Conservation (phyloP, 2,113 vertebrate species). For the Daubentonia madagascariensis region DNA sequence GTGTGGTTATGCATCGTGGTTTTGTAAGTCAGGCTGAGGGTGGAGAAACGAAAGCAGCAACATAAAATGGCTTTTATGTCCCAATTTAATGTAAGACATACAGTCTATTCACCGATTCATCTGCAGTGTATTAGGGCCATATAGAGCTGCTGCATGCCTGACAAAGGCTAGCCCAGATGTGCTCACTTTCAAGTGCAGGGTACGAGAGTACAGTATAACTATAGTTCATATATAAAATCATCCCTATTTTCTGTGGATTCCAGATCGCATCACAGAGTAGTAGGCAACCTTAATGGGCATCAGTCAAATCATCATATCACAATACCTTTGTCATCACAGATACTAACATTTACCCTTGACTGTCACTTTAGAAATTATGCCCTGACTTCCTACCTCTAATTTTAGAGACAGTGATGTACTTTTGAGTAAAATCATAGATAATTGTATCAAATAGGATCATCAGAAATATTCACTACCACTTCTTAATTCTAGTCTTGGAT, state of each 20-base stretch:
- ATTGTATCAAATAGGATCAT: background rate
- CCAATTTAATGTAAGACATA: slow-evolving; percentile 48
- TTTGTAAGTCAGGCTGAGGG: slow-evolving; percentile 80
- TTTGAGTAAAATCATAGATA: background rate
- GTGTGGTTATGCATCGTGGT: slow-evolving; percentile 73
- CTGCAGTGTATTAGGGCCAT: slow-evolving; percentile 31
- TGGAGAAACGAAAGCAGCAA: slow-evolving; percentile 75
- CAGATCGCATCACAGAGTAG: slow-evolving; percentile 11
- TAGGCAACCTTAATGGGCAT: background rate
- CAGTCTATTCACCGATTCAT: slow-evolving; percentile 43
- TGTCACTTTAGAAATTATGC: background rate
- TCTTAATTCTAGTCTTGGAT: background rate
- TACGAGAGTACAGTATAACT: accelerated
- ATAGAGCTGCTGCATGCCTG: slow-evolving; percentile 56
- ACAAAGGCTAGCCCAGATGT: slow-evolving; percentile 47
- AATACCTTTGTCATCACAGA: background rate
- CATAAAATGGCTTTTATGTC: slow-evolving; percentile 75
- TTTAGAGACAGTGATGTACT: background rate
- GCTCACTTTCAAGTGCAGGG: slow-evolving; percentile 30
- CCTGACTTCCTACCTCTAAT: background rate
- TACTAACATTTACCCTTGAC: background rate
- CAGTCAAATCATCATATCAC: background rate
- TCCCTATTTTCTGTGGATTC: background rate
- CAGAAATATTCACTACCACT: background rate
- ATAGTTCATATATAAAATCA: background rate